Conservation (phyloP, 2,113 vertebrate genomes). For the Hucho hucho region DNA sequence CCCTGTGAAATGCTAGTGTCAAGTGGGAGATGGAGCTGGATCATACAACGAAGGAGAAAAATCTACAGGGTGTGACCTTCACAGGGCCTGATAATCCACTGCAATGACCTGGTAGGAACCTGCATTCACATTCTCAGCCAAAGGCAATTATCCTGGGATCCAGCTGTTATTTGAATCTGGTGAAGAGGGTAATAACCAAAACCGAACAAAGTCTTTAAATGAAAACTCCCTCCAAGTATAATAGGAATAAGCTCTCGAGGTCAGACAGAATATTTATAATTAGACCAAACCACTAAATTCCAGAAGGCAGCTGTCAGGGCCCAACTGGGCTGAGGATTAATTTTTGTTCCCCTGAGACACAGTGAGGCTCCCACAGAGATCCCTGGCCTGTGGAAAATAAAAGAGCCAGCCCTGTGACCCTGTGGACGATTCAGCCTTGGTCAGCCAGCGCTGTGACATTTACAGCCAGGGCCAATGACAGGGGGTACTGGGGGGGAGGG, state of each 20-base stretch:
- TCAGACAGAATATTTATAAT: constrained; percentile 35
- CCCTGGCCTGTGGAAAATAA: constrained; percentile 29
- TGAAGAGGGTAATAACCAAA: constrained; percentile 14
- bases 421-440: neutral
- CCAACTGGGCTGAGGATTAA: neutral
- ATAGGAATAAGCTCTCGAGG: constrained; percentile 6
- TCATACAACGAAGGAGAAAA: neutral
- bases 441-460: neutral
- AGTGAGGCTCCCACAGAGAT: constrained; percentile 31
- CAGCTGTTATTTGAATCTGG: constrained; percentile 17
- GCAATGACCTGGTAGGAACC: neutral
- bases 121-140: constrained; percentile 26
- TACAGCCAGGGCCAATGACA: neutral
- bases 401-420: neutral
- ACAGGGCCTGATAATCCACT: constrained; percentile 47
- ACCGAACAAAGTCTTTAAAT: constrained; percentile 30
- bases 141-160: constrained; percentile 27
- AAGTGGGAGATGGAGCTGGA: constrained; percentile 7
- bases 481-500: neutral
- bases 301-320: neutral
- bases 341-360: too few relatives aligned
- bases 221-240: constrained; percentile 20
- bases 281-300: constrained; percentile 32
- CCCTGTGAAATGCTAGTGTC: constrained; percentile 34
- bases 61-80: constrained; percentile 33